Conservation (phyloP, 2,113 vertebrate genomes). For the Hydrolagus affinis region DNA sequence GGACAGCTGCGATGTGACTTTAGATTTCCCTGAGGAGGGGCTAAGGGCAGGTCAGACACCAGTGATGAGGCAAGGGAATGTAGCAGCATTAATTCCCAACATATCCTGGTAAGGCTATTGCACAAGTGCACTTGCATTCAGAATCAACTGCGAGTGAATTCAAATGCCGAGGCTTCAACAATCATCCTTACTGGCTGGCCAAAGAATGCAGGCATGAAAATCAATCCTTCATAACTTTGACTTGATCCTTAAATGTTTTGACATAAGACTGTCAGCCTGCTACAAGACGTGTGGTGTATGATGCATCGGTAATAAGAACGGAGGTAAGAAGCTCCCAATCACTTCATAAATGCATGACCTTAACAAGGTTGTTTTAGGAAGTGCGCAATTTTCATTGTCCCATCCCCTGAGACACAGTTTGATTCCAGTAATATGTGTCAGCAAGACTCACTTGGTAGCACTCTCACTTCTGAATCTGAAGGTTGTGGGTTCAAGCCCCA, state of each 20-base stretch:
- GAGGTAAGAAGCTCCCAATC: neutral
- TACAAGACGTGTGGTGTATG: neutral
- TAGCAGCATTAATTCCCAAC: conserved; percentile 6
- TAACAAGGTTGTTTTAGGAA: neutral
- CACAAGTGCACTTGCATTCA: neutral
- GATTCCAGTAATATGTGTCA: no score
- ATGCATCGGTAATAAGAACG: neutral
- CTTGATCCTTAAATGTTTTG: neutral
- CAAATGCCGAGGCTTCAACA: neutral
- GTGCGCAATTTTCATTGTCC: no score
- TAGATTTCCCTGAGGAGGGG: neutral
- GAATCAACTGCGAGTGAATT: neutral
- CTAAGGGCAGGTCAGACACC: neutral
- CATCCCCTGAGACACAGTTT: no score
- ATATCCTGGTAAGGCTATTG: neutral
- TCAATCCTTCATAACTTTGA: neutral
- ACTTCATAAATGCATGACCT: neutral
- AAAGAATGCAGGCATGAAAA: neutral
- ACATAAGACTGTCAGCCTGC: neutral
- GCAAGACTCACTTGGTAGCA: no score
- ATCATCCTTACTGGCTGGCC: neutral
- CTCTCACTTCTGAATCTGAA: no score
- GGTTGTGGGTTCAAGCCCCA: no score
- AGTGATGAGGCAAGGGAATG: neutral
- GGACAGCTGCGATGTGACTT: neutral